Evolutionary conservation across 2,113 vertebrate species (phyloP).

Genomic region (Erythrocercus mccallii): DNA sequence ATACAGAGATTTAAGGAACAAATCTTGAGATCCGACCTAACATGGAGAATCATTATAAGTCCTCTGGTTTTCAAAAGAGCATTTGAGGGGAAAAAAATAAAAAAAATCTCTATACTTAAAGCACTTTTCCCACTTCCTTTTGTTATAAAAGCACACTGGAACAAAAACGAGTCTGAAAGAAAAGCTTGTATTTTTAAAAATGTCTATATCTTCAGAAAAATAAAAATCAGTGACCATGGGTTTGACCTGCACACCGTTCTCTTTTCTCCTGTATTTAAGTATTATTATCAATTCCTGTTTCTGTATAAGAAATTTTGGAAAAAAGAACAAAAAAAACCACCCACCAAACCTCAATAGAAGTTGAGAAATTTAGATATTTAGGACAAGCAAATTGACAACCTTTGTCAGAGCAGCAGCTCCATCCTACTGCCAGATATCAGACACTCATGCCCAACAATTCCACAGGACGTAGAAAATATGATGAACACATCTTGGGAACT

Average conservation of each 20-base stretch:
- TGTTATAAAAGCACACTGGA: background rate
- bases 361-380: background rate
- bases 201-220: background rate
- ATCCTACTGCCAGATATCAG: background rate
- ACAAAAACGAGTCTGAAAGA: background rate
- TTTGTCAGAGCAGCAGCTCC: background rate
- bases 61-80: background rate
- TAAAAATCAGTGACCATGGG: background rate
- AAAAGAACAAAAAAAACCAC: background rate
- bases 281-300: background rate
- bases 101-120: background rate
- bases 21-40: background rate
- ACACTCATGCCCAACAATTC: background rate
- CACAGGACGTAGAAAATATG: background rate
- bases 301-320: background rate
- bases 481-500: background rate
- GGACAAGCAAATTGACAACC: background rate
- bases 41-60: background rate
- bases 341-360: background rate
- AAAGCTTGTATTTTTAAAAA: background rate
- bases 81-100: background rate
- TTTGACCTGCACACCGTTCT: background rate
- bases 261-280: background rate
- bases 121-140: background rate
- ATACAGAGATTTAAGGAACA: background rate